Percentiles rank a stretch among this genome's conserved stretches.
Evolutionary conservation across 30 jellyfish, hydroid and myxozoan genomes (phyloP).

Genomic region (Calvadosia cruxmelitensis): DNA sequence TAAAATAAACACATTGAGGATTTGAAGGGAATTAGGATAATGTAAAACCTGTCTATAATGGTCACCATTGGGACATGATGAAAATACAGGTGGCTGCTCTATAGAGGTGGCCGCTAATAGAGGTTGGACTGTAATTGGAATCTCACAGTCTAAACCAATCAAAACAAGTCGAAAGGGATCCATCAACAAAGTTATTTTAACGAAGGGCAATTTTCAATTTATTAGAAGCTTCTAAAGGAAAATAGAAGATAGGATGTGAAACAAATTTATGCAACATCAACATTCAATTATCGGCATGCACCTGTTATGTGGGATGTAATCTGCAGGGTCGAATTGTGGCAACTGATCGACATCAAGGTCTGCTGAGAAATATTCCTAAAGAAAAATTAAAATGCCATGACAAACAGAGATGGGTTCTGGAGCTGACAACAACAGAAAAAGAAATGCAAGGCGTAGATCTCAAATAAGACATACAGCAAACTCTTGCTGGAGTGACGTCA

Average conservation of each 20-base stretch:
- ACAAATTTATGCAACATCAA: too few species aligned
- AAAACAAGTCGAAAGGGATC: too few species aligned
- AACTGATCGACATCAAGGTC: slow-evolving; percentile 57
- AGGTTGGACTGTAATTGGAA: background rate
- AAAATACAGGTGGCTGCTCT: background rate
- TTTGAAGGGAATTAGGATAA: background rate
- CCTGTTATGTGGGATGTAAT: slow-evolving; percentile 73
- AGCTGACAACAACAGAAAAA: too few species aligned
- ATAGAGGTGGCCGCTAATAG: background rate
- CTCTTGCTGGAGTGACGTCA: slow-evolving; percentile 61
- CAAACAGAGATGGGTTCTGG: too few species aligned
- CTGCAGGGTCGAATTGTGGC: slow-evolving; percentile 93
- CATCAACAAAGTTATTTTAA: too few species aligned
- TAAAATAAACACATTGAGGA: background rate
- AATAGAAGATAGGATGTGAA: too few species aligned
- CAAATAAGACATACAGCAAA: slow-evolving; percentile 46
- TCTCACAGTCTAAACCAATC: too few species aligned
- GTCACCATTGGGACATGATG: background rate
- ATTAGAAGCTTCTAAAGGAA: background rate
- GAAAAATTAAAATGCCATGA: background rate
- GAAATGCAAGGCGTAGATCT: too few species aligned
- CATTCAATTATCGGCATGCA: slow-evolving; percentile 6
- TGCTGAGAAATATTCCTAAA: slow-evolving; percentile 51
- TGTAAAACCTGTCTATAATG: background rate
- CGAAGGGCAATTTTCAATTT: too few species aligned